A percentile compares a stretch with the other conserved stretches of the same genome.
These are phyloP conservation scores for Catamblyrhynchus diadema DNA, from an alignment of 2,797 vertebrate species.

Conservation along the genomic window DNA sequence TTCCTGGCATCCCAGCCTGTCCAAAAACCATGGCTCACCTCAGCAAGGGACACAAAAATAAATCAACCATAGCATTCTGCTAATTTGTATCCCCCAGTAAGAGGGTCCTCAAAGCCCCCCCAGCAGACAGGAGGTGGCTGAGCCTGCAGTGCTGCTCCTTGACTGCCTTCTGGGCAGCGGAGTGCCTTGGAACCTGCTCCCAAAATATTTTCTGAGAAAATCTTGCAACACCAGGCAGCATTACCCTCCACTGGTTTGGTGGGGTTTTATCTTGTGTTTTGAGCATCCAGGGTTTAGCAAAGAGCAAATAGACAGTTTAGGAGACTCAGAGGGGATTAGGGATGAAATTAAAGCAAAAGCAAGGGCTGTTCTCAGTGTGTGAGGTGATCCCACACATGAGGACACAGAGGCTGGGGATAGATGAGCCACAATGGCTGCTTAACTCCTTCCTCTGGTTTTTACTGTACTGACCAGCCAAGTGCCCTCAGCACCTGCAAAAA, in stretches of 20 bases:
- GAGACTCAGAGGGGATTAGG: neutral
- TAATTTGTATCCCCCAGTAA: neutral
- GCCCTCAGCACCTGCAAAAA: neutral
- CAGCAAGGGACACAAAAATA: neutral
- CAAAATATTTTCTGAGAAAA: neutral
- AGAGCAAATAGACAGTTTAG: neutral
- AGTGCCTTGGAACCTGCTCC: neutral
- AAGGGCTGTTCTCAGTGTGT: neutral
- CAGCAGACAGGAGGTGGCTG: neutral
- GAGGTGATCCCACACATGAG: neutral
- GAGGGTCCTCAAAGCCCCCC: neutral
- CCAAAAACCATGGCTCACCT: neutral
- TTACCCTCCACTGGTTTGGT: neutral
- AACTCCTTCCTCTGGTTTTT: neutral
- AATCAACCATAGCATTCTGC: rapidly evolving
- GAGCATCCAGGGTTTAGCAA: neutral
- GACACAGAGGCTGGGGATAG: neutral
- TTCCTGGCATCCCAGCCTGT: rapidly evolving
- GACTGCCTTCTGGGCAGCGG: neutral
- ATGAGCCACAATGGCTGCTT: neutral
- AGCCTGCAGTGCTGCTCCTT: neutral
- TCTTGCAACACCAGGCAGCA: neutral
- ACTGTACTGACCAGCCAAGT: neutral
- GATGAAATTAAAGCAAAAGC: conserved; percentile 12
- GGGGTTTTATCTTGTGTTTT: neutral